Evolutionary conservation across 2,888 invertebrate species (phyloP).

Genomic region (Celastrina argiolus): DNA sequence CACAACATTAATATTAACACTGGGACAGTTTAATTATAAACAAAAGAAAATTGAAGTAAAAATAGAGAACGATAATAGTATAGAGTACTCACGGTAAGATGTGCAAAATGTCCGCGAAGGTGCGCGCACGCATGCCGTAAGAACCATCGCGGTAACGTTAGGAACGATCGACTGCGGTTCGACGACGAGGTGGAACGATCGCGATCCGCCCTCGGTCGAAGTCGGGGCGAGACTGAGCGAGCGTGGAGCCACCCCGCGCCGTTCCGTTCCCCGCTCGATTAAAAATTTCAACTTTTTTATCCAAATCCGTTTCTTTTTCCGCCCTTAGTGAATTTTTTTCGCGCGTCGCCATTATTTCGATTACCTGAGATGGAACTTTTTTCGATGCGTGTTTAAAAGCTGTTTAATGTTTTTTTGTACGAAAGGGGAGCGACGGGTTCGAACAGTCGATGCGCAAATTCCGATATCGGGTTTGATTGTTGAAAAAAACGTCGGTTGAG

Average conservation of each 20-base stretch:
- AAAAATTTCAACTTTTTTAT: constrained; percentile 70
- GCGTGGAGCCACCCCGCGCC: constrained; percentile 32
- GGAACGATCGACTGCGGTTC: background rate
- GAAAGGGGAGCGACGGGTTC: constrained; percentile 69
- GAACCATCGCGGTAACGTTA: constrained; percentile 51
- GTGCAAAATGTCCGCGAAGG: constrained; percentile 53
- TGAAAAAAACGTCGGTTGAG: constrained; percentile 41
- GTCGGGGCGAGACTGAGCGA: constrained; percentile 34
- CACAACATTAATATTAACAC: background rate
- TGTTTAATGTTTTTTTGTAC: constrained; percentile 68
- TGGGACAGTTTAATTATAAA: background rate
- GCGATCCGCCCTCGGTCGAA: constrained; percentile 19
- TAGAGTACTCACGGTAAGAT: constrained; percentile 59
- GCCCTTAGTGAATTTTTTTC: constrained; percentile 77
- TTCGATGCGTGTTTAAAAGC: constrained; percentile 72
- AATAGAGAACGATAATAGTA: background rate
- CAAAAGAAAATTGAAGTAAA: background rate
- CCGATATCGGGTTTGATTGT: constrained; percentile 64
- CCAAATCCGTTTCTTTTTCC: constrained; percentile 75
- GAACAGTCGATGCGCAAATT: constrained; percentile 73
- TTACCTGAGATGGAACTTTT: constrained; percentile 74
- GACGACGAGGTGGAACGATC: background rate
- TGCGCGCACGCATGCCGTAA: constrained; percentile 68
- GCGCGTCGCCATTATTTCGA: constrained; percentile 72
- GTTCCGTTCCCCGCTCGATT: constrained; percentile 54